phyloP scores from a whole-genome alignment of 2,888 invertebrate species.

The Hypomecis atomaria region DNA sequence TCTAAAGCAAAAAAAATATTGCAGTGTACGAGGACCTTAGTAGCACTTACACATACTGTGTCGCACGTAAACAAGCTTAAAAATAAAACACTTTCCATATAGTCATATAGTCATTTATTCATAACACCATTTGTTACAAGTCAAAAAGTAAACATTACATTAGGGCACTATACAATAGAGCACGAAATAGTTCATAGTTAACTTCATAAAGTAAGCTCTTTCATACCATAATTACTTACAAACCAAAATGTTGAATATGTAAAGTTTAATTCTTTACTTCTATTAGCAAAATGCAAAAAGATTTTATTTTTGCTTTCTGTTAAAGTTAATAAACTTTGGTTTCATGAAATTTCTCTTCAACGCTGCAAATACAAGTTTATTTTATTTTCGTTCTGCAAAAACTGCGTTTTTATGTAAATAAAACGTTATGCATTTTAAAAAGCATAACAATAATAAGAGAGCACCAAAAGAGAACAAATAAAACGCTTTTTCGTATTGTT shows the following conservation, averaged over 20 bases:
- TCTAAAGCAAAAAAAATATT: too few relatives aligned
- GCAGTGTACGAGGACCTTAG: too few relatives aligned
- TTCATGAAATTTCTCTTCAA: background rate
- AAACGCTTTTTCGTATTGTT: background rate
- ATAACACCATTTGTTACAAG: too few relatives aligned
- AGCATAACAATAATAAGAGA: background rate
- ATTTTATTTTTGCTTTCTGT: background rate
- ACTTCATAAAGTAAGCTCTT: background rate
- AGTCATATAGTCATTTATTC: too few relatives aligned
- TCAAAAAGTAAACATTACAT: too few relatives aligned
- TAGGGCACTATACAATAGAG: too few relatives aligned
- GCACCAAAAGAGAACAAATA: background rate
- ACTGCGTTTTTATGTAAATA: slow-evolving; percentile 14
- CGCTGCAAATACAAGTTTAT: background rate
- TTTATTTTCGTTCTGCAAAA: background rate
- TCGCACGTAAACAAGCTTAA: too few relatives aligned
- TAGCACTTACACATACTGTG: too few relatives aligned
- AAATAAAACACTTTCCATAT: too few relatives aligned
- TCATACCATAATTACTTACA: background rate
- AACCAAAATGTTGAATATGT: background rate
- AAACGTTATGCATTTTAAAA: background rate
- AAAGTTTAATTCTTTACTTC: background rate
- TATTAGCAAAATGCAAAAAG: background rate
- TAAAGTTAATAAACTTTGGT: background rate
- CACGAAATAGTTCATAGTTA: too few relatives aligned